Percentiles rank a stretch among this genome's conserved stretches.
Conservation (phyloP, 2,888 invertebrate species). For the Ennomos fuscantarius region DNA sequence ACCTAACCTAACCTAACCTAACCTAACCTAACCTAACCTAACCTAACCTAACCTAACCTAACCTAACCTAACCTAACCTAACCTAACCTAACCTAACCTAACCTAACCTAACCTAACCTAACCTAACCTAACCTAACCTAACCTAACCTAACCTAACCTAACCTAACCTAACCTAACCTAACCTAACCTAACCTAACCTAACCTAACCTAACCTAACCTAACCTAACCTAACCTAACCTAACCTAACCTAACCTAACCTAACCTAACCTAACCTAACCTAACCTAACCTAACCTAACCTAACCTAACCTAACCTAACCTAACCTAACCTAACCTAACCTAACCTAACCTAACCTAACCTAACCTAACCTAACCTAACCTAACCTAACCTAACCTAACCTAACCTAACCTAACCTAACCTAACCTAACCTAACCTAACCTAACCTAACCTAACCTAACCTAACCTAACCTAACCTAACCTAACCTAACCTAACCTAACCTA, state of each 20-base stretch:
- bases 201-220: conserved; percentile 9
- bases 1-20: conserved; percentile 11
- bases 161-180: conserved; percentile 9
- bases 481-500: background rate
- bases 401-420: background rate
- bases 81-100: conserved; percentile 9
- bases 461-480: background rate
- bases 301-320: conserved; percentile 15
- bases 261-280: background rate
- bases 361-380: background rate
- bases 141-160: conserved; percentile 9
- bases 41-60: conserved; percentile 9
- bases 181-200: conserved; percentile 9
- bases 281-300: background rate
- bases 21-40: conserved; percentile 12
- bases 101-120: conserved; percentile 9
- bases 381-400: background rate
- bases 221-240: conserved; percentile 9
- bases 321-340: background rate
- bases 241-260: conserved; percentile 1
- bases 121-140: conserved; percentile 9
- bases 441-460: background rate
- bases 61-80: conserved; percentile 9
- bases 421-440: background rate
- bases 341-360: background rate